A percentile compares a stretch with the other conserved stretches of the same genome.
Evolutionary conservation across 2,797 vertebrate species (phyloP).

Genomic region (Myotis daubentonii): DNA sequence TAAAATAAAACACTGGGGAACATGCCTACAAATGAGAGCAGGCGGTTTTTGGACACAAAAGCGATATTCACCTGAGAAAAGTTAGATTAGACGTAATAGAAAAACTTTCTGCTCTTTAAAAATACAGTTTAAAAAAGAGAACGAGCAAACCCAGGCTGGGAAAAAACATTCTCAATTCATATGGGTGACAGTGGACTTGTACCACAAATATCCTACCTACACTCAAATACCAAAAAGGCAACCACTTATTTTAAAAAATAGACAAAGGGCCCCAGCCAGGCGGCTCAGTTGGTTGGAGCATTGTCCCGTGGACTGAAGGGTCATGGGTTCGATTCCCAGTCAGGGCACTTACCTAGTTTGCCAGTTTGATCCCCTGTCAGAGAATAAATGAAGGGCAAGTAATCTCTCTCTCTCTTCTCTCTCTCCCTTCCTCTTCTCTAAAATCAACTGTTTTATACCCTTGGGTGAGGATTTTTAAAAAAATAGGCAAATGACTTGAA

Average conservation of each 20-base stretch:
- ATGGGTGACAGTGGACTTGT: not conserved
- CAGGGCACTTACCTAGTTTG: not conserved
- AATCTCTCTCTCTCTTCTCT: not conserved
- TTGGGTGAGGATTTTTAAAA: not conserved
- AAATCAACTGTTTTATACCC: not conserved
- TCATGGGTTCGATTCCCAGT: not conserved
- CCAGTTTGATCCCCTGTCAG: not conserved
- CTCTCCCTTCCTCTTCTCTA: not conserved
- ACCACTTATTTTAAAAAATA: not conserved
- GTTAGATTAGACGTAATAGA: not conserved
- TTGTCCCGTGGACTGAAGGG: not conserved
- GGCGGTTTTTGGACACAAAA: not conserved
- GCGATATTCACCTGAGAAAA: not conserved
- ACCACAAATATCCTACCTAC: not conserved
- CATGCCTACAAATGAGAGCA: not conserved
- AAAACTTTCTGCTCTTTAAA: not conserved
- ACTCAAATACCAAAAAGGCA: not conserved
- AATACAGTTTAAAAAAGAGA: not conserved
- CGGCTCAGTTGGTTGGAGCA: not conserved
- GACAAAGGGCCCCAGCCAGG: not conserved
- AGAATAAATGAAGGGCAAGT: not conserved
- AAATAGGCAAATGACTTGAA: not conserved
- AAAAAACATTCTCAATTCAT: not conserved
- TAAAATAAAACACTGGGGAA: not conserved
- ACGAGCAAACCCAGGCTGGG: not conserved